Evolutionary conservation across 2,888 invertebrate species (phyloP), one percentile per base, ranked within the genome.

Genomic region (Eretmocerus hayati): DNA sequence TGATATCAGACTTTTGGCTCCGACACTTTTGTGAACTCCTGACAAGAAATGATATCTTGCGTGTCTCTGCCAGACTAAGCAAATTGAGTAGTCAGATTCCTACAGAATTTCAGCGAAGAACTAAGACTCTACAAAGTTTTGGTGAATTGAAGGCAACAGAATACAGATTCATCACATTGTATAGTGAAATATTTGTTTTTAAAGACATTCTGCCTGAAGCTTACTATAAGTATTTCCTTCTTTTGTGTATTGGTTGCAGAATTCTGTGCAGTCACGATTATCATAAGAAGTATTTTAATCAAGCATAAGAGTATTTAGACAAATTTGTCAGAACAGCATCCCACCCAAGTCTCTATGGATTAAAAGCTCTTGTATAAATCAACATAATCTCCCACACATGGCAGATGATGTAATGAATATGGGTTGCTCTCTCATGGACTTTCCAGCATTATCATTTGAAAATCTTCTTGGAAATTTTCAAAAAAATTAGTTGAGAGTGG

Each of bases 101-200:
- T 5, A 3, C 18, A 1, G 35, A 43, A 5, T 43, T 43, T 16
- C 43, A 43, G 8, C 18, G 36, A 36, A 18, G n/a, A 40, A 40
- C 4, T 22, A 13, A 8, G 6, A 16, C 3, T 4, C 9, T 19
- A 2, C n/a, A 11, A 8, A 35, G 30, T 38, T 41, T 42, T 11
- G 3, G 4, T 23, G 23, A 36, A 11, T 45, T 37, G 45, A 45
- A 45, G 21, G 45, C 45, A 3, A 37, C 37, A 13, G 45, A 45
- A 31, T 45, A 21, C 36, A 13, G 44, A 15, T 35, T 33, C 13
- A 33, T 42, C 16, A 15, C 33, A 5, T 33, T 42, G 15, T 42
- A 42, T 33, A 5, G 19, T 33, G 42, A 22, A n/a, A n/a, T n/a
- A n/a, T n/a, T n/a, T n/a, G n/a, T n/a, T n/a, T n/a, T n/a, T n/a